A percentile compares a stretch with the other conserved stretches of the same genome.
phyloP scores from a whole-genome alignment of 2,888 invertebrate species.

The Torymus texanus region DNA sequence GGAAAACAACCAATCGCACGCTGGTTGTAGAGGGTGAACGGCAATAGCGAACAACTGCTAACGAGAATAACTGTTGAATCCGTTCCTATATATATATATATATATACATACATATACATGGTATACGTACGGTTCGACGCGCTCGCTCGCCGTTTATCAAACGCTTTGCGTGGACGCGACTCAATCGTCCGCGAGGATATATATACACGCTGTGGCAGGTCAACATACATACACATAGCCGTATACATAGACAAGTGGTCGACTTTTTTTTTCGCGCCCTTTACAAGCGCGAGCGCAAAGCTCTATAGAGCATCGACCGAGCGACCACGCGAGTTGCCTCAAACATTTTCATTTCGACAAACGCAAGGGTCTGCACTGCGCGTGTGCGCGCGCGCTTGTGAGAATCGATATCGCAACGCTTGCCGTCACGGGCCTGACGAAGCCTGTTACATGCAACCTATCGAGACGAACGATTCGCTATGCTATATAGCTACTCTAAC shows the following conservation, averaged over 20 bases:
- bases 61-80: slow-evolving; percentile 53
- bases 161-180: neutral
- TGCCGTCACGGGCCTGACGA: slow-evolving; percentile 19
- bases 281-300: neutral
- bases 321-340: slow-evolving; percentile 14
- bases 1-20: neutral
- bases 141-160: slow-evolving; percentile 31
- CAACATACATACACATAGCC: too few species aligned
- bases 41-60: slow-evolving; percentile 39
- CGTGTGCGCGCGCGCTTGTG: neutral
- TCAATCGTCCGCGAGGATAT: slow-evolving; percentile 18
- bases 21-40: neutral
- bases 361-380: neutral
- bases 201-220: too few species aligned
- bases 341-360: slow-evolving; percentile 52
- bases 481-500: neutral
- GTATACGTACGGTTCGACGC: too few species aligned
- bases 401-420: slow-evolving; percentile 26
- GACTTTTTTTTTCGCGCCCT: slow-evolving; percentile 29
- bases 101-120: too few species aligned
- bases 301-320: neutral
- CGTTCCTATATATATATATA: neutral
- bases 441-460: slow-evolving; percentile 22
- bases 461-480: neutral
- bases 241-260: too few species aligned